Percentiles rank a stretch among this genome's conserved stretches.
Conservation (phyloP, 2,797 vertebrate genomes). For the Argentina silus region DNA sequence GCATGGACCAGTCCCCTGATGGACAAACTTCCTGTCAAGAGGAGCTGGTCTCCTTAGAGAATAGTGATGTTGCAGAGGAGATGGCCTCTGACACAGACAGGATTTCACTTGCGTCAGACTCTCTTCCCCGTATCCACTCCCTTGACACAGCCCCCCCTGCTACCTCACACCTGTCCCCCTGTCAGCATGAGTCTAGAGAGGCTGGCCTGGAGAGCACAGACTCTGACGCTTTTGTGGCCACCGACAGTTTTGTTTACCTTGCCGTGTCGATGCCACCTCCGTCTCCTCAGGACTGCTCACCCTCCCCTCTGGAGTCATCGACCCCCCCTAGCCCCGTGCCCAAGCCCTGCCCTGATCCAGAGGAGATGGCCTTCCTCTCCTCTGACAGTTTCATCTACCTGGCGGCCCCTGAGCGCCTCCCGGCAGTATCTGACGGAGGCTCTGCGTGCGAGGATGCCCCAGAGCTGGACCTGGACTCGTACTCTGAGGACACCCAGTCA, state of each 20-base stretch:
- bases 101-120: slow-evolving; percentile 47
- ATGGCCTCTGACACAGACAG: slow-evolving; percentile 49
- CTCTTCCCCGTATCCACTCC: slow-evolving; percentile 13
- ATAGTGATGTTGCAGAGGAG: slow-evolving; percentile 28
- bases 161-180: slow-evolving; percentile 46
- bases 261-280: slow-evolving; percentile 76
- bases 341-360: slow-evolving; percentile 65
- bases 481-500: slow-evolving; percentile 78
- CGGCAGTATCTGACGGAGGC: slow-evolving; percentile 59
- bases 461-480: slow-evolving; percentile 77
- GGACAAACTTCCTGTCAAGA: slow-evolving; percentile 53
- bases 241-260: slow-evolving; percentile 84
- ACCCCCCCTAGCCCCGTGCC: slow-evolving; percentile 74
- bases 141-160: slow-evolving; percentile 46
- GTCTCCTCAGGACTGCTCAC: slow-evolving; percentile 65
- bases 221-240: slow-evolving; percentile 72
- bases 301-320: slow-evolving; percentile 72
- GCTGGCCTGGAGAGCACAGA: slow-evolving; percentile 62
- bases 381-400: slow-evolving; percentile 84
- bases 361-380: slow-evolving; percentile 72
- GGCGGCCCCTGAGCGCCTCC: slow-evolving; percentile 80
- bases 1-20: slow-evolving; percentile 52
- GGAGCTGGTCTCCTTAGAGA: slow-evolving; percentile 49
- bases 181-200: slow-evolving; percentile 46
- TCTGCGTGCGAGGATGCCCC: slow-evolving; percentile 74